Percentiles rank a stretch among this genome's conserved stretches.
These are phyloP conservation scores for Stomatorhinus walkeri DNA, from an alignment of 2,797 vertebrate genomes.

Conservation along the genomic window DNA sequence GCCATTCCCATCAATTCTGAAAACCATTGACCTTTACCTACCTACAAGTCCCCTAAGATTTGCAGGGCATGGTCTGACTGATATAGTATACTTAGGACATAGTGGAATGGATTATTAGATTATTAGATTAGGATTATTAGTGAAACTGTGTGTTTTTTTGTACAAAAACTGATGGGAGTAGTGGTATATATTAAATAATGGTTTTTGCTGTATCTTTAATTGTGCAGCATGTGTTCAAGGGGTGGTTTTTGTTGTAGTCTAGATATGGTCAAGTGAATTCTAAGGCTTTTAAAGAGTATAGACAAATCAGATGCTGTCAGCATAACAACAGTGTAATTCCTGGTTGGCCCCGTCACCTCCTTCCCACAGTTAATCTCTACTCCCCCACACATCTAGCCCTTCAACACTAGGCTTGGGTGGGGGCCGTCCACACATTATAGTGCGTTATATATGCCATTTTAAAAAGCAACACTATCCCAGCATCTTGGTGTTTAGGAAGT, in stretches of 20 bases:
- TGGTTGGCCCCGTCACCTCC: not conserved
- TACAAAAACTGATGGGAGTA: constrained; percentile 33
- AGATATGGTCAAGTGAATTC: constrained; percentile 17
- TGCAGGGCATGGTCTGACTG: constrained; percentile 29
- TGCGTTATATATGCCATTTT: not conserved
- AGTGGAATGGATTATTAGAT: constrained; percentile 36
- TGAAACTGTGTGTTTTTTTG: constrained; percentile 34
- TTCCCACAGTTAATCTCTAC: not conserved
- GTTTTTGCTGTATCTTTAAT: constrained; percentile 19
- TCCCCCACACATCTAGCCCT: not conserved
- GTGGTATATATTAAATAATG: constrained; percentile 23
- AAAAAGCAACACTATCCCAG: not conserved
- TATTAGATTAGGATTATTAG: constrained; percentile 18
- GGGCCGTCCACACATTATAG: not conserved
- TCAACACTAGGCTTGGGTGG: not conserved
- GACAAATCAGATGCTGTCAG: constrained; percentile 4
- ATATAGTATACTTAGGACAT: constrained; percentile 34
- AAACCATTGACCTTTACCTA: constrained; percentile 23
- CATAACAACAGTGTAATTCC: not conserved
- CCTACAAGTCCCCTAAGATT: constrained; percentile 31
- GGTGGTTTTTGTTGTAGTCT: constrained; percentile 18
- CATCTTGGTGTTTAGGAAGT: not conserved
- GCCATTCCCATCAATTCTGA: constrained; percentile 27
- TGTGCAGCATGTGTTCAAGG: constrained; percentile 43
- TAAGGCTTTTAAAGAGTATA: constrained; percentile 19